Percentiles rank a stretch among this genome's conserved stretches.
Conservation (phyloP, 1,140 invertebrate species). For the Drosophila rhopaloa region DNA sequence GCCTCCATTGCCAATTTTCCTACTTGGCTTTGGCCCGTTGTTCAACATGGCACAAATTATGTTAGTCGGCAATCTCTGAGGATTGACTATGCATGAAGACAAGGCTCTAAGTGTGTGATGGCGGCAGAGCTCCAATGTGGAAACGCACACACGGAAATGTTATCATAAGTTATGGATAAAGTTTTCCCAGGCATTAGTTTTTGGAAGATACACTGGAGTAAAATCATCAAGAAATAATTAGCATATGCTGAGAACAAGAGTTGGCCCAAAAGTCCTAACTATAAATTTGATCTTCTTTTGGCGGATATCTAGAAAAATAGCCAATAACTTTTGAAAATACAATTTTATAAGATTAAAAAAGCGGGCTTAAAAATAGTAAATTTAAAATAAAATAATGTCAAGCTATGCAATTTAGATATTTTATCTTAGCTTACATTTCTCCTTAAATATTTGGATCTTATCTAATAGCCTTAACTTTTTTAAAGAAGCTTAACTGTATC, state of each 20-base stretch:
- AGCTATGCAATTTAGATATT: not conserved
- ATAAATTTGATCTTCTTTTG: too few species aligned
- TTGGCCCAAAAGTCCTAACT: too few species aligned
- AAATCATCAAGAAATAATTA: conserved; percentile 8
- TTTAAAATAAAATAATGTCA: too few species aligned
- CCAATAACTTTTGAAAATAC: too few species aligned
- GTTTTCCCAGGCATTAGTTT: conserved; percentile 55
- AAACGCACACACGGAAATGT: conserved; percentile 60
- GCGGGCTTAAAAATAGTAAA: too few species aligned
- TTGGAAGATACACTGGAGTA: conserved; percentile 43
- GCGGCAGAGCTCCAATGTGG: conserved; percentile 1
- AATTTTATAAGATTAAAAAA: too few species aligned
- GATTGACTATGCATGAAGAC: conserved; percentile 65
- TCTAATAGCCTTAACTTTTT: too few species aligned
- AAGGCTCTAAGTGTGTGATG: conserved; percentile 8
- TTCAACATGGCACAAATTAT: conserved; percentile 77
- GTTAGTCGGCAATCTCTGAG: conserved; percentile 76
- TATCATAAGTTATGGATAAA: conserved; percentile 79
- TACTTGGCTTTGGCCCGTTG: conserved; percentile 28
- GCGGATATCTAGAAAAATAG: too few species aligned
- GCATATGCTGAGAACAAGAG: too few species aligned
- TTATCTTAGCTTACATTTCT: not conserved
- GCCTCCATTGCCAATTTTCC: not conserved
- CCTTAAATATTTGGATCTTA: not conserved
- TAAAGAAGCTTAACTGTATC: too few species aligned